phyloP scores from a whole-genome alignment of 2,113 vertebrate species.

The Orthonyx spaldingii region DNA sequence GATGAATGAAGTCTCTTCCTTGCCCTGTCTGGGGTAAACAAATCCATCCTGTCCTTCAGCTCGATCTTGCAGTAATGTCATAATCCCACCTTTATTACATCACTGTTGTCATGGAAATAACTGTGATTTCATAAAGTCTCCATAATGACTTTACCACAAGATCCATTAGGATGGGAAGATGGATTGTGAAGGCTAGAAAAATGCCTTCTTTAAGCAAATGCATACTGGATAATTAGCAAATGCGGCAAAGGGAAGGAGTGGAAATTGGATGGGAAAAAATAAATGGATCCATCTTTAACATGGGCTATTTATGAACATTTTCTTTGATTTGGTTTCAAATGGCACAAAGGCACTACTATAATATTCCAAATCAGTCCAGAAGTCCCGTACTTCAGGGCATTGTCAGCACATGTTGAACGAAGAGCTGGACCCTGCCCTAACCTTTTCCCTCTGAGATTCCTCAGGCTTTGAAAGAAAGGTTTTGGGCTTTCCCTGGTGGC shows the following conservation, averaged over 20 bases:
- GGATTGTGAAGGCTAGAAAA: conserved; percentile 50
- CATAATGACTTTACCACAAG: conserved; percentile 58
- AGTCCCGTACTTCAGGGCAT: not conserved
- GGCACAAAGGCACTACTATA: not conserved
- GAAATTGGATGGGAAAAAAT: conserved; percentile 37
- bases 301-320: conserved; percentile 12
- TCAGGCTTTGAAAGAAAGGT: not conserved
- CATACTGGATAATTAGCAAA: conserved; percentile 46
- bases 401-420: not conserved
- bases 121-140: conserved; percentile 67
- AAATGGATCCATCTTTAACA: conserved; percentile 22
- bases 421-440: not conserved
- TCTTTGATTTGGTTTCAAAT: conserved; percentile 19
- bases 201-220: conserved; percentile 56
- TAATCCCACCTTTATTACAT: conserved; percentile 65
- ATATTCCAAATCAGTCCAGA: not conserved
- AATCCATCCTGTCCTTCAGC: conserved; percentile 60
- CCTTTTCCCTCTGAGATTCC: not conserved
- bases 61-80: conserved; percentile 60
- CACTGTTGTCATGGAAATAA: conserved; percentile 68
- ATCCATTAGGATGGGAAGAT: conserved; percentile 62
- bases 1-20: conserved; percentile 29
- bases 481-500: not conserved
- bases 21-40: conserved; percentile 53
- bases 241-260: not conserved